These are phyloP conservation scores for Anastatus disparis DNA, from an alignment of 1,140 invertebrate genomes.

Conservation along the genomic window DNA sequence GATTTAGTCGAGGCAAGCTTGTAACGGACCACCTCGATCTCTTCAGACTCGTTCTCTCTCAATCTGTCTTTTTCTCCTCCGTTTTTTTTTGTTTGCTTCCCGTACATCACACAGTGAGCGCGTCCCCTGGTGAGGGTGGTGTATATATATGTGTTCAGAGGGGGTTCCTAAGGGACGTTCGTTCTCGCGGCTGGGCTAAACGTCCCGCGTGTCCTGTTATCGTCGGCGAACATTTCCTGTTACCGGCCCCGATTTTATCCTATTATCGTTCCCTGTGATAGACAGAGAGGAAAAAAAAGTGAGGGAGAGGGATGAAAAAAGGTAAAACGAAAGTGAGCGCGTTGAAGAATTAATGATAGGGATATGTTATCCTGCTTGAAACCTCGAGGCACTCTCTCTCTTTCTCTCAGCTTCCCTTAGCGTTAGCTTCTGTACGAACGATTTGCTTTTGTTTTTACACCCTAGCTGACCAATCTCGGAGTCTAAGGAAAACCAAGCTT, in stretches of 20 bases:
- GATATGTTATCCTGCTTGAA: background rate
- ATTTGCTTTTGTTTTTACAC: constrained; percentile 10
- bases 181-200: background rate
- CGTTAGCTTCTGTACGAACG: too few relatives aligned
- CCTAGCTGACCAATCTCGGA: background rate
- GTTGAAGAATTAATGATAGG: constrained; percentile 16
- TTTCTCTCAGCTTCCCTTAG: background rate
- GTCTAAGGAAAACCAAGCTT: background rate
- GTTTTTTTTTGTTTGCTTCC: background rate
- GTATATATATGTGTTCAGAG: too few relatives aligned
- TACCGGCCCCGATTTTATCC: background rate
- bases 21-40: too few relatives aligned
- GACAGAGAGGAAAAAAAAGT: too few relatives aligned
- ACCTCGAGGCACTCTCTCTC: background rate
- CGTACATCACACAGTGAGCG: background rate
- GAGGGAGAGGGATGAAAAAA: too few relatives aligned
- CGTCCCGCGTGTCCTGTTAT: constrained; percentile 18
- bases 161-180: too few relatives aligned
- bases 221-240: background rate
- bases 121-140: too few relatives aligned
- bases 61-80: background rate
- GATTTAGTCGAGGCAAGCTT: background rate
- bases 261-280: background rate
- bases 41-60: background rate
- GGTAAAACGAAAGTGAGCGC: background rate